Evolutionary conservation across 37 sponge, comb jelly and placozoan genomes (phyloP), one percentile per base, ranked within the genome.

Genomic region (Tethya wilhelma): DNA sequence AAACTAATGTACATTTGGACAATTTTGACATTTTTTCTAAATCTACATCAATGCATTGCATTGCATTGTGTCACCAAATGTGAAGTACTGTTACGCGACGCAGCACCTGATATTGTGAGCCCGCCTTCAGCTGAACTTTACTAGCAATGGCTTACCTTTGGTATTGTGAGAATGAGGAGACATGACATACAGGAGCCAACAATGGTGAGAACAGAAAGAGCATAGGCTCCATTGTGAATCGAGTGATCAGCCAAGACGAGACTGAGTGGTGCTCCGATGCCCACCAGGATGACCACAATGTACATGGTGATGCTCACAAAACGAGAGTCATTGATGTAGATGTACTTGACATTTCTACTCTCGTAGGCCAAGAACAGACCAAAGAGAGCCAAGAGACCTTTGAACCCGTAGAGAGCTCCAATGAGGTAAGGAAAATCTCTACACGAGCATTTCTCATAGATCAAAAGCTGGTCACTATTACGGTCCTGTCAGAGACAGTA

Each of bases 301-400:
- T 73, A 89, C 75, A 83, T 73, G 11, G 90, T 77, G 23, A 71
- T 72, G 68, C 68, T 83, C 44, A 72, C 70, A 62, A 68, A 78
- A 0, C 64, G 42, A 4, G 90, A 83, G 72, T 89, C 90, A 32
- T 84, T 79, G 46, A 89, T 63, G 75, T 79, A 79, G 53, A 36
- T 28, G 74, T 83, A 83, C 53, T 83, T 83, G 79, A 89, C 90
- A 45, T 89, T 89, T 38, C 90, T 74, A 40, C 90, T 89, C 84
- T 89, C 90, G 36, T 89, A 89, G 69, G 90, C 90, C 45, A 89
- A 69, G 49, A 89, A 89, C 36, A 89, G 80, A 0, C 90, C 84
- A 79, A 83, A 89, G 37, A 89, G 40, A 12, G 80, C 64, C 29
- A 83, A 38, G 2, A 89, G 75, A 19, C 78, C 84, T 37, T 89